Base-by-base conservation (phyloP, 1,140 invertebrate genomes). In the Macrobrachium rosenbergii region DNA sequence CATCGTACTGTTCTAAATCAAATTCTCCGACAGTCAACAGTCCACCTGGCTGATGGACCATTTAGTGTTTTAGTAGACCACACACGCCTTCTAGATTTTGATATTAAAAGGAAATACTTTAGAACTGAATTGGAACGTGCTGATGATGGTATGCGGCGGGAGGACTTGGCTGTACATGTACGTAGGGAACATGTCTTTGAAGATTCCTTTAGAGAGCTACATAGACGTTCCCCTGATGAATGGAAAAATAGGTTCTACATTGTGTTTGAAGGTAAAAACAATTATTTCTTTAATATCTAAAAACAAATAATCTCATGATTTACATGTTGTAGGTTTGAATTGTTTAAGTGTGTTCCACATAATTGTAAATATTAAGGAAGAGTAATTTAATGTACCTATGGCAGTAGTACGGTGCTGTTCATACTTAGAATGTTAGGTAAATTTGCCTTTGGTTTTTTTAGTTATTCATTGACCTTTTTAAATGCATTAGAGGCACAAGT, bases 221-320 rank as follows among this genome's bases (percentile, higher is more conserved):
- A 97, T 91, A 94, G 97, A 63, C 93, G 96, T 77, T 94, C 95
- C 62, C 94, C 96, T 12, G 96, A 97, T 90, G 97, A 98, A 92
- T 98, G 97, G 97, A 98, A 98, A 91, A 97, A 98, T 92, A 92
- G 97, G 73, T 98, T 98, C 91, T 98, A 98, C 91, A 98, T 98
- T 90, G 96, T 98, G 0, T 98, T 98, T 92, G 97, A 98, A 94
- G 96, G 96, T 96, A 92, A 90, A 88, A 7, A 58, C 14, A 58
- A 14, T 64, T 73, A 67, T 52, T 52, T 52, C 8, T 52, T 52
- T 52, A 2, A 52, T 8, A 37, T 37, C 28, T 37, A 3, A 37
- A 37, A 12, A 10, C 12, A 52, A 52, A 10, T 52, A 52, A 52
- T 52, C 8, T 8, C 6, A 3, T 52, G 52, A 52, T 52, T 52